Percentiles rank a stretch among this genome's conserved stretches.
Evolutionary conservation across 2,113 vertebrate genomes (phyloP).

Genomic region (Bubo scandiacus): DNA sequence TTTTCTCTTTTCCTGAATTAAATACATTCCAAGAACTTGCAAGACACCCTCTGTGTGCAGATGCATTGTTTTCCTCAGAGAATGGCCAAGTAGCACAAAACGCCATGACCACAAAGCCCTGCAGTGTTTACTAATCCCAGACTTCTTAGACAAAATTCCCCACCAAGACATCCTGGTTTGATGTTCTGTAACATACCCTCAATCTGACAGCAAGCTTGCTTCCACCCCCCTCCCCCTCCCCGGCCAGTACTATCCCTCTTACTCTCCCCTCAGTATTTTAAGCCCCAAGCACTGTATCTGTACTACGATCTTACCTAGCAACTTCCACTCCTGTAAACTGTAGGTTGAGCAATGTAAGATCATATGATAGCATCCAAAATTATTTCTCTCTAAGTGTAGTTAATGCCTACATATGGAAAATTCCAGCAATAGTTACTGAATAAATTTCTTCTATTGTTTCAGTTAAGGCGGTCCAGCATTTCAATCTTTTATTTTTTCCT

Average conservation of each 20-base stretch:
- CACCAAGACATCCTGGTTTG: neutral
- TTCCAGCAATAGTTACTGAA: neutral
- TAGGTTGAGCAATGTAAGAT: neutral
- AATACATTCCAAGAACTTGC: neutral
- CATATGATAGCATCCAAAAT: accelerated
- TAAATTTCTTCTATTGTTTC: neutral
- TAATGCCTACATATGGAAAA: neutral
- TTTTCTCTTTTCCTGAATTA: neutral
- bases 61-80: neutral
- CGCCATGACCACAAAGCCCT: neutral
- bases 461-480: neutral
- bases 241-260: neutral
- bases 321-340: neutral
- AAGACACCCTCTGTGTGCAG: too few relatives aligned
- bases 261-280: neutral
- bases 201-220: neutral
- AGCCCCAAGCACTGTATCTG: neutral
- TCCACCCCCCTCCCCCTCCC: accelerated
- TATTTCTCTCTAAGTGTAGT: neutral
- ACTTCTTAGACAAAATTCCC: neutral
- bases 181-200: neutral
- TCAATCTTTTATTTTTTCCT: neutral
- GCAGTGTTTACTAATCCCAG: neutral
- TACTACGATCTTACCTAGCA: neutral
- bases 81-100: neutral